Evolutionary conservation across 2,113 vertebrate genomes (phyloP).

Genomic region (Eurystomus gularis): DNA sequence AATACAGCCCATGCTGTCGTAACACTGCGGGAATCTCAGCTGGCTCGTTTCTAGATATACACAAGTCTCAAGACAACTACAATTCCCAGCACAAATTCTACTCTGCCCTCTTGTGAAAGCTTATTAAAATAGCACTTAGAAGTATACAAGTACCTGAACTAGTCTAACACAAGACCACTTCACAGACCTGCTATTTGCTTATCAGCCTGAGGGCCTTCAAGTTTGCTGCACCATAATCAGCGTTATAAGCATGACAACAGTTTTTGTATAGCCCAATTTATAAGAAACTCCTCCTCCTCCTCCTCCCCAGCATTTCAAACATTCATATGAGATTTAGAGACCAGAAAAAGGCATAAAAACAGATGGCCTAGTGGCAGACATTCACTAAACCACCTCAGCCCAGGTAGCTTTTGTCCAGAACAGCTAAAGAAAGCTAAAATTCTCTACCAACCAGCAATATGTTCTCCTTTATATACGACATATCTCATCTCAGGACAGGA

Average conservation of each 20-base stretch:
- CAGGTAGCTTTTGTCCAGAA: not conserved
- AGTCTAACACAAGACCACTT: not conserved
- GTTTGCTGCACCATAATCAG: not conserved
- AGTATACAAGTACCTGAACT: not conserved
- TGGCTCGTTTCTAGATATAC: not conserved
- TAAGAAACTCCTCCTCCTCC: no score
- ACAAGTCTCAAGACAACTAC: not conserved
- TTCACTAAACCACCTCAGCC: not conserved
- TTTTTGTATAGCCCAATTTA: not conserved
- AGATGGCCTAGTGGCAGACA: not conserved
- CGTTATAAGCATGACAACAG: not conserved
- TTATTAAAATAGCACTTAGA: slow-evolving; percentile 16
- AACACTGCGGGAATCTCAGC: not conserved
- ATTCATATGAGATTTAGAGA: not conserved
- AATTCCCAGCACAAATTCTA: not conserved
- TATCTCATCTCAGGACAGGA: not conserved
- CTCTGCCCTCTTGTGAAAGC: slow-evolving; percentile 47
- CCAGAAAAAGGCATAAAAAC: not conserved
- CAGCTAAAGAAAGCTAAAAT: not conserved
- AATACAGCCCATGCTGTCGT: not conserved
- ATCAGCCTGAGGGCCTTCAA: not conserved
- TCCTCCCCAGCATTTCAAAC: not conserved
- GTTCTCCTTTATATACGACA: not conserved
- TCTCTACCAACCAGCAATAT: not conserved
- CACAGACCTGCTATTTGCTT: not conserved